phyloP scores from a whole-genome alignment of 2,888 invertebrate species.

The Nowickia ferox region DNA sequence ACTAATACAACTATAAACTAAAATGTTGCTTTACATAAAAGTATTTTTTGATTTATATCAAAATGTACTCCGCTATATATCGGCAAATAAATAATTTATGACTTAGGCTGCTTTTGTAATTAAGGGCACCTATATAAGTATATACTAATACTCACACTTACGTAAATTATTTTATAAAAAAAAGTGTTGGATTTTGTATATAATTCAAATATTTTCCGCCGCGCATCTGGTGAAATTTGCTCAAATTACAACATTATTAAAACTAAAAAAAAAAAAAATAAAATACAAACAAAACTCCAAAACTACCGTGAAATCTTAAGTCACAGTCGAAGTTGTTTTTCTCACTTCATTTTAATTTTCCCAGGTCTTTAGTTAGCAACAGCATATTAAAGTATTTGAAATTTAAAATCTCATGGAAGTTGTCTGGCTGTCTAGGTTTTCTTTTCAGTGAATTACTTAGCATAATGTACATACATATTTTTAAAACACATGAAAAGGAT shows the following conservation, averaged over 20 bases:
- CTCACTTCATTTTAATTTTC: background rate
- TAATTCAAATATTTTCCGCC: conserved; percentile 41
- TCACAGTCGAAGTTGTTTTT: background rate
- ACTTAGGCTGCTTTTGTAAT: too few relatives aligned
- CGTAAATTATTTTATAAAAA: background rate
- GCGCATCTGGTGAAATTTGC: conserved; percentile 37
- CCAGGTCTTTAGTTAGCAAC: background rate
- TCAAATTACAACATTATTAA: conserved; percentile 57
- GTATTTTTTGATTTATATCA: too few relatives aligned
- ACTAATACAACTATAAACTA: too few relatives aligned
- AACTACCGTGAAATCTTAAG: conserved; percentile 31
- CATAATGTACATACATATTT: conserved; percentile 4
- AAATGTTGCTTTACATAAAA: too few relatives aligned
- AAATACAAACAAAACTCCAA: conserved; percentile 41
- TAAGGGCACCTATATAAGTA: too few relatives aligned
- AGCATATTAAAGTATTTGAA: conserved; percentile 37
- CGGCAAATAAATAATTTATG: too few relatives aligned
- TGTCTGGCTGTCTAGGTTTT: conserved; percentile 42
- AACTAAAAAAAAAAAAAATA: conserved; percentile 26
- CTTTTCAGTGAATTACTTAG: conserved; percentile 28
- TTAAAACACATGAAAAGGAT: background rate
- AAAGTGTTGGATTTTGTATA: background rate
- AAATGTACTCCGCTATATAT: too few relatives aligned
- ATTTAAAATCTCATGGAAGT: conserved; percentile 15
- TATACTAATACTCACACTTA: background rate